phyloP scores from a whole-genome alignment of 1,140 invertebrate genomes.

The Drosophila trapezifrons region DNA sequence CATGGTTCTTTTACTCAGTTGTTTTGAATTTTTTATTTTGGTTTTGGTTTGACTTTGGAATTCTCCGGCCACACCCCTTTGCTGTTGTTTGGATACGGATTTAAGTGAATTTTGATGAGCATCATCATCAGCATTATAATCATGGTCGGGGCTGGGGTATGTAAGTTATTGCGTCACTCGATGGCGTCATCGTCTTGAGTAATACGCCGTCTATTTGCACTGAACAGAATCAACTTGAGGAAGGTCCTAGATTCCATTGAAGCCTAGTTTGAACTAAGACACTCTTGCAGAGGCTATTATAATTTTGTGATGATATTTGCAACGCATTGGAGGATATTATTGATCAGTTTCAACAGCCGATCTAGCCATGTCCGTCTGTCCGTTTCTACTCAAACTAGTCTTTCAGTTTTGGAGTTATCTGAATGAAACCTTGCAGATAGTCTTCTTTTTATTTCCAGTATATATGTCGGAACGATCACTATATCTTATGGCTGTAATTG shows the following conservation, averaged over 20 bases:
- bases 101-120: slow-evolving; percentile 30
- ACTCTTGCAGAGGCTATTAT: no score
- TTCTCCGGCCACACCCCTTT: slow-evolving; percentile 22
- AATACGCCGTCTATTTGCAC: slow-evolving; percentile 25
- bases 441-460: no score
- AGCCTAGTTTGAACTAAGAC: background rate
- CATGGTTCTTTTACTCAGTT: slow-evolving; percentile 24
- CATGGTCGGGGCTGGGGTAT: slow-evolving; percentile 18
- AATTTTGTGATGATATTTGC: no score
- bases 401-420: no score
- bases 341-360: no score
- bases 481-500: no score
- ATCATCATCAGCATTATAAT: slow-evolving; percentile 13
- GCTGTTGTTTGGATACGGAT: background rate
- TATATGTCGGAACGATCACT: no score
- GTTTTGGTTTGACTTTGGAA: slow-evolving; percentile 19
- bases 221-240: slow-evolving; percentile 7
- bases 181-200: slow-evolving; percentile 59
- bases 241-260: slow-evolving; percentile 14
- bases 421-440: no score
- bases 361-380: no score
- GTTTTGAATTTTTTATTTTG: slow-evolving; percentile 37
- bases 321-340: no score
- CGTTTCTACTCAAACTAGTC: no score
- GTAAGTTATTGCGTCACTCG: slow-evolving; percentile 64